Percentiles rank a stretch among this genome's conserved stretches.
phyloP scores from a whole-genome alignment of 2,113 vertebrate species.

The Odocoileus hemionus region DNA sequence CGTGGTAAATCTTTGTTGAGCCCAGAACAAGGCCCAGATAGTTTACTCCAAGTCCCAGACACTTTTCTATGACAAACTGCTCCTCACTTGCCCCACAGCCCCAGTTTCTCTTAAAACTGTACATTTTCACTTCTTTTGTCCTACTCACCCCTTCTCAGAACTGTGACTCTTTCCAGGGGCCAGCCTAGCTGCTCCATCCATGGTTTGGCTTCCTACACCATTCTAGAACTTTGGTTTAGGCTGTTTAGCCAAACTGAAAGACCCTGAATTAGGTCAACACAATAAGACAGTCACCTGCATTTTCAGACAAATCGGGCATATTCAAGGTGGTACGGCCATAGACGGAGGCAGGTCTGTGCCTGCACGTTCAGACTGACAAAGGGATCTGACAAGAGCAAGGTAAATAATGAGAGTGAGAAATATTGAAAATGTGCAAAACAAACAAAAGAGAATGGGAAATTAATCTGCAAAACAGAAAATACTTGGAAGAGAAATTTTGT shows the following conservation, averaged over 20 bases:
- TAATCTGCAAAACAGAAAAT: neutral
- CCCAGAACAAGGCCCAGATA: neutral
- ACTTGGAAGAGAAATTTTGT: neutral
- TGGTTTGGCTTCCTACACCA: neutral
- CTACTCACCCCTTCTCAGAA: neutral
- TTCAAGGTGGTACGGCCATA: neutral
- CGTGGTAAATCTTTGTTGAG: neutral
- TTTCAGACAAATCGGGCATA: neutral
- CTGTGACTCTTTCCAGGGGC: neutral
- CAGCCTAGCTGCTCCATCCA: neutral
- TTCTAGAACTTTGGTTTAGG: neutral
- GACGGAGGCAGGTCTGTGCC: neutral
- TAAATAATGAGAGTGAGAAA: neutral
- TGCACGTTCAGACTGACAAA: neutral
- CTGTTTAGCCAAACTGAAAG: neutral
- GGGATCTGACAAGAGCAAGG: neutral
- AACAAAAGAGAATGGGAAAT: neutral
- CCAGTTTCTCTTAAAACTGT: neutral
- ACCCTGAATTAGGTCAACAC: neutral
- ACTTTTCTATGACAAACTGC: neutral
- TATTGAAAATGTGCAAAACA: neutral
- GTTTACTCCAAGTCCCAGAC: neutral
- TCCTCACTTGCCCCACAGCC: neutral
- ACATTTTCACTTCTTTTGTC: neutral
- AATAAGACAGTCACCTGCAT: neutral